phyloP scores from a whole-genome alignment of 2,888 invertebrate species.

The Alloscopus bannaensis region DNA sequence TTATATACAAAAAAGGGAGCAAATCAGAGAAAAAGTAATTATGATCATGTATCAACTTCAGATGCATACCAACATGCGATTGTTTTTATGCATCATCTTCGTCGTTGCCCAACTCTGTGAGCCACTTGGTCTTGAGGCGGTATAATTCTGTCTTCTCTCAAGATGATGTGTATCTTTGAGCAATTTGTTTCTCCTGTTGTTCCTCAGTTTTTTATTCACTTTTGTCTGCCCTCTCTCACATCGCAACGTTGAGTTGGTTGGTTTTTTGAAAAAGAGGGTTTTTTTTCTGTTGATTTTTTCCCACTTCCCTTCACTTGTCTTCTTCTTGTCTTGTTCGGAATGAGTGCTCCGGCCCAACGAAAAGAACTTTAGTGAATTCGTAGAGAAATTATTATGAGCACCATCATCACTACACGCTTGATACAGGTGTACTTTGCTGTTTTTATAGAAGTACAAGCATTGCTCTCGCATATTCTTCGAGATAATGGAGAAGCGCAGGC shows the following conservation, averaged over 20 bases:
- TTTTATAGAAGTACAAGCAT: background rate
- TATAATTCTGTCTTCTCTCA: conserved; percentile 30
- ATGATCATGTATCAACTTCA: conserved; percentile 35
- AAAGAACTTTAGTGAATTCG: no score
- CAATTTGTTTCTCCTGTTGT: conserved; percentile 57
- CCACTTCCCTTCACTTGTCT: conserved; percentile 48
- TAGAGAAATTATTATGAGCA: no score
- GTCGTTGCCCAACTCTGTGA: background rate
- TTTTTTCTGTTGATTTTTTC: conserved; percentile 47
- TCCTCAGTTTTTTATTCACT: conserved; percentile 47
- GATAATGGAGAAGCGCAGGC: conserved; percentile 17
- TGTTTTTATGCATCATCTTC: conserved; percentile 3
- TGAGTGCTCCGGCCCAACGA: no score
- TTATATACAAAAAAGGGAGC: conserved; percentile 31
- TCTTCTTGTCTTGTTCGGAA: no score
- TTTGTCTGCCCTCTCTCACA: conserved; percentile 49
- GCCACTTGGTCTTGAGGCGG: conserved; percentile 17
- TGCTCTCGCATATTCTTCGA: background rate
- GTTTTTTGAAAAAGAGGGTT: conserved; percentile 20
- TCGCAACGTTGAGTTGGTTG: no score
- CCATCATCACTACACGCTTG: no score
- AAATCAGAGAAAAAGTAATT: conserved; percentile 46
- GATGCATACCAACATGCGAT: conserved; percentile 22
- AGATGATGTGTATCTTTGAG: conserved; percentile 26
- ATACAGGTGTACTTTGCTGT: background rate